Percentiles rank a stretch among this genome's conserved stretches.
Evolutionary conservation across 2,113 vertebrate species (phyloP).

Genomic region (Columba livia): DNA sequence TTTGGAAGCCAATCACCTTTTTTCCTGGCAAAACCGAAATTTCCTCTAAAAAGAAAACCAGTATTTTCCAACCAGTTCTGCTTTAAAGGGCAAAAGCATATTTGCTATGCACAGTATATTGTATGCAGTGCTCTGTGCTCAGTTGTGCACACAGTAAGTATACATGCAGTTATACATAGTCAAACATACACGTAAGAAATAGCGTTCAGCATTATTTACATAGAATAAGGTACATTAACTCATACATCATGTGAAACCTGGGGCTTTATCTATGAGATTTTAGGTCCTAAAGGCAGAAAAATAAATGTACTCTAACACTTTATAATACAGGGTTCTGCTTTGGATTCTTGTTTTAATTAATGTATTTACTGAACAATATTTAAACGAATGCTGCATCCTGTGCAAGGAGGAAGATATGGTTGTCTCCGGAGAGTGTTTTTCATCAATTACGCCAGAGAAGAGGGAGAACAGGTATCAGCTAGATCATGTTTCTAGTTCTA

Average conservation of each 20-base stretch:
- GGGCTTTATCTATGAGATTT: not conserved
- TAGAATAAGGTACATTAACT: not conserved
- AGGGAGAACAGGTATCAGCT: not conserved
- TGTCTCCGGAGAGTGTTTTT: conserved; percentile 14
- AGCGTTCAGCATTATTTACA: accelerated
- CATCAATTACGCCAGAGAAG: conserved; percentile 43
- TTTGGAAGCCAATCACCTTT: not conserved
- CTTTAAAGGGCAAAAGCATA: not conserved
- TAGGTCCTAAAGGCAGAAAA: not conserved
- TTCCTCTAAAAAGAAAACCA: not conserved
- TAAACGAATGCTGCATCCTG: not conserved
- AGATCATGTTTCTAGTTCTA: conserved; percentile 25
- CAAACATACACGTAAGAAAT: accelerated
- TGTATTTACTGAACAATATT: not conserved
- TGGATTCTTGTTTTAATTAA: not conserved
- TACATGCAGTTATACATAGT: not conserved
- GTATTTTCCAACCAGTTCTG: not conserved
- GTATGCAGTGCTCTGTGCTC: not conserved
- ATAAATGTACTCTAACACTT: not conserved
- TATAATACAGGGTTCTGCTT: not conserved
- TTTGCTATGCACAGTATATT: not conserved
- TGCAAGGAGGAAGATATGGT: not conserved
- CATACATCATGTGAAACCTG: not conserved
- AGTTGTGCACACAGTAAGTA: not conserved
- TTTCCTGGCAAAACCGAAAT: not conserved